phyloP scores from a whole-genome alignment of 2,888 invertebrate genomes.

The Andrena bucephala region DNA sequence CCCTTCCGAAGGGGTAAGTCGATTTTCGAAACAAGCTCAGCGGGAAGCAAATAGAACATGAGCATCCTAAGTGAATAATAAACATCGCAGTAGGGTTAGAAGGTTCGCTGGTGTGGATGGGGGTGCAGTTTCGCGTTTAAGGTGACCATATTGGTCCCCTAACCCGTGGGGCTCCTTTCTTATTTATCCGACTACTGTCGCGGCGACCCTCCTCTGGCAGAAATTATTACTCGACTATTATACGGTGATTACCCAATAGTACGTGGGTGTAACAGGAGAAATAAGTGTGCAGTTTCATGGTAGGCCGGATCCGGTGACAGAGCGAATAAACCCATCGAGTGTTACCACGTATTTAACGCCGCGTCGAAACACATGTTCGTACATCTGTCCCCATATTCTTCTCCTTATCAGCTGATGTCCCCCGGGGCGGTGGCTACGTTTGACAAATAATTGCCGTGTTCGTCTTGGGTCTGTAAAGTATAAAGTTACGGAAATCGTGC shows the following conservation, averaged over 20 bases:
- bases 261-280: constrained; percentile 83
- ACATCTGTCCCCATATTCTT: constrained; percentile 71
- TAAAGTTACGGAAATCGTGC: neutral
- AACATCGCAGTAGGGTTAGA: constrained; percentile 76
- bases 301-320: constrained; percentile 78
- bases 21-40: constrained; percentile 60
- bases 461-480: neutral
- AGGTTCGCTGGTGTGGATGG: constrained; percentile 55
- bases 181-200: constrained; percentile 55
- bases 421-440: constrained; percentile 25
- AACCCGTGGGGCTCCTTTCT: constrained; percentile 76
- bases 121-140: constrained; percentile 68
- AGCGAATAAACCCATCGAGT: constrained; percentile 76
- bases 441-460: constrained; percentile 34
- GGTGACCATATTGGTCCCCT: constrained; percentile 81
- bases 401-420: constrained; percentile 11
- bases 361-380: constrained; percentile 77
- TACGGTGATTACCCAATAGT: constrained; percentile 83
- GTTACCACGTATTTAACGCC: constrained; percentile 76
- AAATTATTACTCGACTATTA: constrained; percentile 83
- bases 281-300: constrained; percentile 79
- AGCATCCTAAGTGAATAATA: constrained; percentile 81
- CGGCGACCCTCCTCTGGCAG: constrained; percentile 27
- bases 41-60: constrained; percentile 75
- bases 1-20: constrained; percentile 55